Base-by-base conservation (phyloP, 2,797 vertebrate species). In the Serranus cabrilla region DNA sequence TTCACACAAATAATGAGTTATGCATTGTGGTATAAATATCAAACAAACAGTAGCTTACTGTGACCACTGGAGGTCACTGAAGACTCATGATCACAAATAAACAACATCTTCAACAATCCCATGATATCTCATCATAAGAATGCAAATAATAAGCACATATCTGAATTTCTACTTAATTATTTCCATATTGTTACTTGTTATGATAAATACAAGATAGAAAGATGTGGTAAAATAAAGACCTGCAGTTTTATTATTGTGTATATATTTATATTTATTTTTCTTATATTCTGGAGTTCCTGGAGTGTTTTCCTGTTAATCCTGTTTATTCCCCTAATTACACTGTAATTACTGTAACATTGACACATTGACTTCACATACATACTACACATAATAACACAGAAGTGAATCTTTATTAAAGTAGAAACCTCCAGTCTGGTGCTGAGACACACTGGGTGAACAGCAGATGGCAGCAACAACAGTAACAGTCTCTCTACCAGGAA, bases 381-480 rank as follows among this genome's bases (percentile, higher is more conserved):
- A 0, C 25, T 43, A 5, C 4, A 39, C 23, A 47, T 20, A 42
- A 47, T 16, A 56, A 5, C 52, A 37, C 6, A 46, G 11, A 40
- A 17, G 11, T 2, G 43, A 16, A 27, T 54, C 2, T 17, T 23
- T 2, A 2, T 40, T 2, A 42, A 40, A 40, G 17, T 16, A 0
- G n/a, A 25, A 45, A 17, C 47, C n/a, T 21, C 16, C 21, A 17
- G 20, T 31, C 11, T 46, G 25, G 3, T 17, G 12, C 17, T 69
- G 58, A 52, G 42, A 18, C 49, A 55, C 14, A 8, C 11, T 6
- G 4, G 11, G 0, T 34, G 18, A 65, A 62, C 89, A 82, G 21
- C 14, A 85, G 90, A 49, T 71, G 78, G 82, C 84, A 74, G 81
- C 63, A 77, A 11, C 61, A 23, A 31, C n/a, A 16, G 37, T 20